These are phyloP conservation scores for Punctoribates punctum DNA, from an alignment of 2,888 invertebrate species.

Conservation along the genomic window DNA sequence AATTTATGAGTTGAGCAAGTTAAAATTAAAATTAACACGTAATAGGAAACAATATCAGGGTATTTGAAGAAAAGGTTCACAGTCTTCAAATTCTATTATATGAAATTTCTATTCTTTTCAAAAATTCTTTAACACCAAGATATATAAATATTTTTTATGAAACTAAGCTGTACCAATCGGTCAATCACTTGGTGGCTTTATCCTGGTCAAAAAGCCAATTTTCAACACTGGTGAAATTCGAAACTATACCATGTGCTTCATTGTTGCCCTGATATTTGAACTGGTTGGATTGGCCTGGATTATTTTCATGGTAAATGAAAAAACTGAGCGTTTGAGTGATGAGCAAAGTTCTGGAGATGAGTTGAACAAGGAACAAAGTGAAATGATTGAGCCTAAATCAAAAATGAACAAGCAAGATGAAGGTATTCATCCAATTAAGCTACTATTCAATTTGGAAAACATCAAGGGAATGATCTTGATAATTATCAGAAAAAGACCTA, in stretches of 20 bases:
- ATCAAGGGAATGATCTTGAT: background rate
- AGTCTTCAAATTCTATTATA: too few relatives aligned
- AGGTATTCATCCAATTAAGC: background rate
- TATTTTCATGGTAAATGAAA: background rate
- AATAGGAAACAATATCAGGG: too few relatives aligned
- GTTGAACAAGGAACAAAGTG: too few relatives aligned
- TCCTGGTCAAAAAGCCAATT: background rate
- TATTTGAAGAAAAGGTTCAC: too few relatives aligned
- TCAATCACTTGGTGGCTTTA: background rate
- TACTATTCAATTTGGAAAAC: background rate
- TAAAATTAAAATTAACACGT: too few relatives aligned
- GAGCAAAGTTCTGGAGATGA: too few relatives aligned
- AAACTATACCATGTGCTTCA: background rate
- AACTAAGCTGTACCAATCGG: background rate
- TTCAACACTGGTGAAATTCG: background rate
- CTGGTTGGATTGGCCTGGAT: background rate
- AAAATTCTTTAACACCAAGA: too few relatives aligned
- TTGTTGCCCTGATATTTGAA: background rate
- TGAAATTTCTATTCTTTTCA: too few relatives aligned
- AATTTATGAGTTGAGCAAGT: too few relatives aligned
- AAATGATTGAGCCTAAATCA: too few relatives aligned
- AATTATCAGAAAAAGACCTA: background rate
- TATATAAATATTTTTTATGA: background rate
- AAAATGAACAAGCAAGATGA: background rate
- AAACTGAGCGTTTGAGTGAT: too few relatives aligned